phyloP scores from a whole-genome alignment of 2,797 vertebrate species.

The Notolepis coatsorum region DNA sequence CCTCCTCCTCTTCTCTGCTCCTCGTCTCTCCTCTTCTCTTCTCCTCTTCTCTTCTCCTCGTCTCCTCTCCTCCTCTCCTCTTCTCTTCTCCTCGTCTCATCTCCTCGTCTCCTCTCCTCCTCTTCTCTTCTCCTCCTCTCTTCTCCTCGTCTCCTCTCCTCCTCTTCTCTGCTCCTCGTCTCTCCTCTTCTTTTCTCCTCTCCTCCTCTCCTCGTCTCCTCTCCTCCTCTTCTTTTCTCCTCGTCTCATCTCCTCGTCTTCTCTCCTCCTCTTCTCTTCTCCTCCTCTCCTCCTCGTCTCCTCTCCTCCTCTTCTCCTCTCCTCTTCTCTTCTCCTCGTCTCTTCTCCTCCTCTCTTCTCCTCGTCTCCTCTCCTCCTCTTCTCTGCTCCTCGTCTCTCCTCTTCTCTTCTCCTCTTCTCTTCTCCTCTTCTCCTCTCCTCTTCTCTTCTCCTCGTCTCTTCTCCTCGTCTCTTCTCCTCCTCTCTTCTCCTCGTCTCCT shows the following conservation, averaged over 20 bases:
- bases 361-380: background rate
- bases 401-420: too few species aligned
- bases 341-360: background rate
- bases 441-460: too few species aligned
- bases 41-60: conserved; percentile 44
- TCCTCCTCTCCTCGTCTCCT: conserved; percentile 7
- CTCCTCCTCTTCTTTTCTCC: background rate
- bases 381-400: too few species aligned
- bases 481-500: background rate
- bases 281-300: too few species aligned
- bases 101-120: conserved; percentile 4
- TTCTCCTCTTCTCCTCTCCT: background rate
- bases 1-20: conserved; percentile 16
- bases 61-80: conserved; percentile 30
- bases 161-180: too few species aligned
- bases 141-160: background rate
- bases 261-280: background rate
- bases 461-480: too few species aligned
- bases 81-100: background rate
- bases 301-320: background rate
- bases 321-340: background rate
- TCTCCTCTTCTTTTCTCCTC: conserved; percentile 28
- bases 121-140: background rate
- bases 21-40: conserved; percentile 50
- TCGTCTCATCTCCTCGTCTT: background rate